Evolutionary conservation across 2,797 vertebrate genomes (phyloP).

Genomic region (Pipistrellus nathusii): DNA sequence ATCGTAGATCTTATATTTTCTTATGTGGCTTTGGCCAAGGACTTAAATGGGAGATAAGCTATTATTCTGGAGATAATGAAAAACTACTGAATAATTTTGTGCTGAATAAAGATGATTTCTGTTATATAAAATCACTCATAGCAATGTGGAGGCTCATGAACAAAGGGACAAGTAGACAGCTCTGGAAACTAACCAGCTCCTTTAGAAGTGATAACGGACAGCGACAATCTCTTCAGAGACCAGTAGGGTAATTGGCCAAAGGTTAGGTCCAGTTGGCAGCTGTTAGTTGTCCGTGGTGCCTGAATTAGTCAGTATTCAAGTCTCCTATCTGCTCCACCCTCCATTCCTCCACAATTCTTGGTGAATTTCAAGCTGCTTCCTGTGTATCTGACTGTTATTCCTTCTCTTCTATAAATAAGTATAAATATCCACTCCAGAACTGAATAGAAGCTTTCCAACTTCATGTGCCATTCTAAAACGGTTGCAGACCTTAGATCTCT

Average conservation of each 20-base stretch:
- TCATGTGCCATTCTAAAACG: neutral
- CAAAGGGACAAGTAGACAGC: neutral
- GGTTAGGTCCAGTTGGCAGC: neutral
- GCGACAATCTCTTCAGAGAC: neutral
- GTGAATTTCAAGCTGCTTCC: neutral
- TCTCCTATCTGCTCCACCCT: neutral
- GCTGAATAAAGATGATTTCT: neutral
- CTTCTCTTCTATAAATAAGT: neutral
- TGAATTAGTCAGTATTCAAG: neutral
- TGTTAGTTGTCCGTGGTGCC: neutral
- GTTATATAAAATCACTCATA: neutral
- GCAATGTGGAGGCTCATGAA: neutral
- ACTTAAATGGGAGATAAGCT: neutral
- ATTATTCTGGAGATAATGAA: neutral
- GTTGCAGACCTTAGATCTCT: neutral
- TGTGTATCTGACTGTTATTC: neutral
- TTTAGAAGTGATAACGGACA: neutral
- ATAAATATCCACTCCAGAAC: neutral
- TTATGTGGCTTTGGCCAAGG: neutral
- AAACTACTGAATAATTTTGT: slow-evolving; percentile 16
- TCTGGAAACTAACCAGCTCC: neutral
- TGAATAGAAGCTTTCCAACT: neutral
- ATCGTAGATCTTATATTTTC: neutral
- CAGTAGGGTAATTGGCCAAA: neutral
- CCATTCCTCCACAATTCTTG: neutral